Evolutionary conservation across 2,113 vertebrate species (phyloP).

Genomic region (Halichoeres trimaculatus): DNA sequence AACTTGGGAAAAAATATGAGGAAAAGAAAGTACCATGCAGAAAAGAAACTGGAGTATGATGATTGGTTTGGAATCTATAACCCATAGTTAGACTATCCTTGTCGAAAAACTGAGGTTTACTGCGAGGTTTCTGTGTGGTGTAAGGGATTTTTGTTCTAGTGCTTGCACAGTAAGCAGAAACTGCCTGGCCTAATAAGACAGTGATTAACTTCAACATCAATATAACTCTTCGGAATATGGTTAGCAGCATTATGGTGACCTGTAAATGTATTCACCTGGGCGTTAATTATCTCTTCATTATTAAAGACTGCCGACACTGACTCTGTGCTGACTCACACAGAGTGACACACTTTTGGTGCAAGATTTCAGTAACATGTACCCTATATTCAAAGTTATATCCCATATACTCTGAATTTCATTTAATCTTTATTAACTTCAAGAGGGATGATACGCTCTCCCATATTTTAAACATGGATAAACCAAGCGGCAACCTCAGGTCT

Average conservation of each 20-base stretch:
- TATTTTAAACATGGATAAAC: too few relatives aligned
- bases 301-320: background rate
- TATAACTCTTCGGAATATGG: background rate
- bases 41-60: too few relatives aligned
- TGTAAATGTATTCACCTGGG: background rate
- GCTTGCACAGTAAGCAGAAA: background rate
- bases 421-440: too few relatives aligned
- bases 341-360: background rate
- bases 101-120: background rate
- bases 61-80: too few relatives aligned
- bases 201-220: background rate
- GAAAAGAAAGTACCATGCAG: too few relatives aligned
- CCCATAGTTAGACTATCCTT: background rate
- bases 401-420: background rate
- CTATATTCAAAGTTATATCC: background rate
- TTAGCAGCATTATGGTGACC: background rate
- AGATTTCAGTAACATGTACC: background rate
- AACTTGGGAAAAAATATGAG: too few relatives aligned
- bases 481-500: too few relatives aligned
- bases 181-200: background rate
- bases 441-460: too few relatives aligned
- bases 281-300: background rate
- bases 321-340: background rate
- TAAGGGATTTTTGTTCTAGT: background rate
- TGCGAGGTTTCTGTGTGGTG: background rate